Base-by-base conservation (phyloP, 2,113 vertebrate genomes). In the Shinisaurus crocodilurus region DNA sequence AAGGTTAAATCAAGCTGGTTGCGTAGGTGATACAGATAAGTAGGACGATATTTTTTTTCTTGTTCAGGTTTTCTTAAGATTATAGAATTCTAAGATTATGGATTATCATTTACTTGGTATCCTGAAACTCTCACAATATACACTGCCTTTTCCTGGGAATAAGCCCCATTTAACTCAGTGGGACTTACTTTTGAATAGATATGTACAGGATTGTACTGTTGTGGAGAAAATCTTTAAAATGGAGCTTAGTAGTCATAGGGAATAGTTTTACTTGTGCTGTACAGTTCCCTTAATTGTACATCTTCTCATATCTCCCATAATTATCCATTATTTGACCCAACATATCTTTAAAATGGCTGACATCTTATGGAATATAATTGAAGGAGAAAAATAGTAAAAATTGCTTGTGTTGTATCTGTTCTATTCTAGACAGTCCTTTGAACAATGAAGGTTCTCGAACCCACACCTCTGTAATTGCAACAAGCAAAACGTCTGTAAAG, bases 391-490 rank as follows among this genome's bases (percentile, higher is more conserved):
- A 43, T 48, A 92, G 6, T 95, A 96, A 94, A 89, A 91, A 95
- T 90, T 95, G 6, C 95, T 86, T 93, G 77, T 92, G 37, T 87
- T 65, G 10, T 65, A 32, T 79, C 43, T 90, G 5, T 90, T 95
- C 72, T 79, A 50, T 97, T 95, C 91, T 93, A 99, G 99, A 99
- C 98, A 99, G 99, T 91, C 98, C 98, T 85, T 92, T 99, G 96
- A 98, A 98, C 80, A 99, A 99, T 85, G 98, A 98, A 95, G 98
- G 98, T 97, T 98, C 98, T 90, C 97, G 98, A 97, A 98, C 97
- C 74, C 98, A 99, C 91, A 98, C 99, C 40, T 99, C 99, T 23
- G 96, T 98, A 89, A 97, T 98, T 91, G 98, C 98, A 94, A 97
- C 98, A 92, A 99, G 99, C 94, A 99, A 99, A 95, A 97, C 99